Percentiles rank a stretch among this genome's conserved stretches.
These are phyloP conservation scores for Trochalopteron elliotii DNA, from an alignment of 2,113 vertebrate species.

Conservation along the genomic window DNA sequence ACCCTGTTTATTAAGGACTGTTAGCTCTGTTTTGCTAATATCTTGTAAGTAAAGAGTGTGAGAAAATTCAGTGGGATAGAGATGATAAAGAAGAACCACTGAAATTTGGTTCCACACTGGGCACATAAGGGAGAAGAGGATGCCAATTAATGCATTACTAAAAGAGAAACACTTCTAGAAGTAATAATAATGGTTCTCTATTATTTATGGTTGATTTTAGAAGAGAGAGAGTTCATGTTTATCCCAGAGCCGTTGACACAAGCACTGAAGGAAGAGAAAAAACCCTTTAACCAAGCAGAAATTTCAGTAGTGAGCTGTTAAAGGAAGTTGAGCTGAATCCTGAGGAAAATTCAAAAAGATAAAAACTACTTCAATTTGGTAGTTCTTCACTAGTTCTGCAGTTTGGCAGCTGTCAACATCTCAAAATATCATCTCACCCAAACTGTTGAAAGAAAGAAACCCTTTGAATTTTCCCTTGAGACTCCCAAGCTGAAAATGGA, in stretches of 20 bases:
- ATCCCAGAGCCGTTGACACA: neutral
- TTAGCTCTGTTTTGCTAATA: neutral
- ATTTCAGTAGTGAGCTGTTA: neutral
- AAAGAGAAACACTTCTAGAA: neutral
- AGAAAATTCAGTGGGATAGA: neutral
- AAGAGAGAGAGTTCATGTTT: neutral
- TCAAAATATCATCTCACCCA: conserved; percentile 77
- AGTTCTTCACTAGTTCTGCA: conserved; percentile 62
- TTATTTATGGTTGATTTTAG: neutral
- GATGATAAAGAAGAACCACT: neutral
- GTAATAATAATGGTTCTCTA: neutral
- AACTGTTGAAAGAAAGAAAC: conserved; percentile 76
- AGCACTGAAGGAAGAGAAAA: neutral
- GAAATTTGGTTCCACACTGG: neutral
- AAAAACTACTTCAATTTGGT: conserved; percentile 58
- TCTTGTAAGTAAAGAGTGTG: neutral
- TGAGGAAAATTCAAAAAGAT: conserved; percentile 50
- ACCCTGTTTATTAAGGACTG: neutral
- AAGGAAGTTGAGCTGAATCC: conserved; percentile 20
- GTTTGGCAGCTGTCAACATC: conserved; percentile 77
- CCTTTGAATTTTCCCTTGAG: conserved; percentile 74
- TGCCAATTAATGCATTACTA: neutral
- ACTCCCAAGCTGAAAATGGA: conserved; percentile 72
- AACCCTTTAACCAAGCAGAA: neutral
- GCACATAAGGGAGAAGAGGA: neutral